Evolutionary conservation across 2,797 vertebrate species (phyloP).

Genomic region (Pseudomugil gertrudae): DNA sequence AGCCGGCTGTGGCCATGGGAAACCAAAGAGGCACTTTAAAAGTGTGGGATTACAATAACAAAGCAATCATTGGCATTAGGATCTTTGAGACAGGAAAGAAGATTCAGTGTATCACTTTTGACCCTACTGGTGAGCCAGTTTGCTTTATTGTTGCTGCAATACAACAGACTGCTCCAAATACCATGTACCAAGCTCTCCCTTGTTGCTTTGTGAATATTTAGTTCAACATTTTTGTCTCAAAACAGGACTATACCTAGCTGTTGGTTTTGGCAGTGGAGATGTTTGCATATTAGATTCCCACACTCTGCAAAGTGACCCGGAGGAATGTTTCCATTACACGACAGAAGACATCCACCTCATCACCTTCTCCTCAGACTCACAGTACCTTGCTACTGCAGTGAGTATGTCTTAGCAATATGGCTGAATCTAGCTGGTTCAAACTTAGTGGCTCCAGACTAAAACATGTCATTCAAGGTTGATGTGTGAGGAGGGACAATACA

Average conservation of each 20-base stretch:
- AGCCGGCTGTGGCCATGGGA: conserved; percentile 82
- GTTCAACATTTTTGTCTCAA: conserved; percentile 24
- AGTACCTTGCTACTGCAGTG: conserved; percentile 92
- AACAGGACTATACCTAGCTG: conserved; percentile 86
- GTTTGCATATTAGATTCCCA: conserved; percentile 86
- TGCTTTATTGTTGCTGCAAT: neutral
- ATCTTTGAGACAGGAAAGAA: conserved; percentile 77
- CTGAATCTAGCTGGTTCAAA: neutral
- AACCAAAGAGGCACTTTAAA: conserved; percentile 86
- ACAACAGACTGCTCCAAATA: neutral
- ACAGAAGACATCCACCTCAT: conserved; percentile 85
- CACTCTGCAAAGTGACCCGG: conserved; percentile 81
- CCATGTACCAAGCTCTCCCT: neutral
- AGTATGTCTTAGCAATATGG: conserved; percentile 54
- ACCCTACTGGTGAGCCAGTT: conserved; percentile 84
- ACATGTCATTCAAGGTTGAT: neutral
- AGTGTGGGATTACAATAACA: conserved; percentile 86
- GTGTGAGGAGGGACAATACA: neutral
- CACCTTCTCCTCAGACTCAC: conserved; percentile 89
- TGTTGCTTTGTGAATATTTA: neutral
- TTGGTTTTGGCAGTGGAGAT: conserved; percentile 87
- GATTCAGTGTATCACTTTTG: conserved; percentile 87
- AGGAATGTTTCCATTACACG: conserved; percentile 82
- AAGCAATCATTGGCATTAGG: conserved; percentile 78
- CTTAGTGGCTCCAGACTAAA: neutral